Evolutionary conservation across 92 coral and sea anemone species (phyloP).

Genomic region (Epizoanthus stellaris): DNA sequence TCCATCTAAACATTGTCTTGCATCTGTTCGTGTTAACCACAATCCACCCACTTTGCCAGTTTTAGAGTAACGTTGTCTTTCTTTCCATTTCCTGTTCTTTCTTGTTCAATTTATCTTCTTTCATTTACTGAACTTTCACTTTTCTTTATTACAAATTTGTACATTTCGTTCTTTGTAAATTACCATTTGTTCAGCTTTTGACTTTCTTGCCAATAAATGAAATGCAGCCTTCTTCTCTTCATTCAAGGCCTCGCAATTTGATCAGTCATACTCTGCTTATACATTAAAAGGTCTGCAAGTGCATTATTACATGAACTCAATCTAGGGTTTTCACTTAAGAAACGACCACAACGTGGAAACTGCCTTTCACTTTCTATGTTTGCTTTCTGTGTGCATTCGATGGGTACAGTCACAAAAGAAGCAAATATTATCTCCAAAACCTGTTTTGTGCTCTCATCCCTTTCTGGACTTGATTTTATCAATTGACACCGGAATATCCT

Average conservation of each 20-base stretch:
- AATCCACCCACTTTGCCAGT: constrained; percentile 16
- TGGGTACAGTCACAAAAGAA: constrained; percentile 10
- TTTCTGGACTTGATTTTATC: background rate
- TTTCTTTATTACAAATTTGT: constrained; percentile 22
- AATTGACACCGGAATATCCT: constrained; percentile 1
- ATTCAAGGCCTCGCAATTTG: constrained; percentile 17
- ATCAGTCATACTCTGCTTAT: constrained; percentile 14
- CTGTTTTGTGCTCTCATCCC: constrained; percentile 30
- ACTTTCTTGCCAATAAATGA: constrained; percentile 21
- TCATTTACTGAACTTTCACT: constrained; percentile 10
- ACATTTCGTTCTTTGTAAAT: constrained; percentile 28
- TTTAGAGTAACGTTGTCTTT: constrained; percentile 11
- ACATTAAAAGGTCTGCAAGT: constrained; percentile 26
- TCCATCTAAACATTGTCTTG: background rate
- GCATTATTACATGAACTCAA: constrained; percentile 15
- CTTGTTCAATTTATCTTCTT: constrained; percentile 18
- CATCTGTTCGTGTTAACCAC: constrained; percentile 10
- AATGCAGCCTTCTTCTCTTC: constrained; percentile 17
- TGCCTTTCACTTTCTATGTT: constrained; percentile 18
- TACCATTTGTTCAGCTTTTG: constrained; percentile 19
- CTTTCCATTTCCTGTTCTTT: constrained; percentile 4
- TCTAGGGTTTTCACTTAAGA: constrained; percentile 24
- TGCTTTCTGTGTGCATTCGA: constrained; percentile 11
- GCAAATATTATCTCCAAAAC: background rate
- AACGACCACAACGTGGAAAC: constrained; percentile 12